A percentile compares a stretch with the other conserved stretches of the same genome.
Conservation (phyloP, 2,888 invertebrate genomes). For the Gymnosoma rotundatum region DNA sequence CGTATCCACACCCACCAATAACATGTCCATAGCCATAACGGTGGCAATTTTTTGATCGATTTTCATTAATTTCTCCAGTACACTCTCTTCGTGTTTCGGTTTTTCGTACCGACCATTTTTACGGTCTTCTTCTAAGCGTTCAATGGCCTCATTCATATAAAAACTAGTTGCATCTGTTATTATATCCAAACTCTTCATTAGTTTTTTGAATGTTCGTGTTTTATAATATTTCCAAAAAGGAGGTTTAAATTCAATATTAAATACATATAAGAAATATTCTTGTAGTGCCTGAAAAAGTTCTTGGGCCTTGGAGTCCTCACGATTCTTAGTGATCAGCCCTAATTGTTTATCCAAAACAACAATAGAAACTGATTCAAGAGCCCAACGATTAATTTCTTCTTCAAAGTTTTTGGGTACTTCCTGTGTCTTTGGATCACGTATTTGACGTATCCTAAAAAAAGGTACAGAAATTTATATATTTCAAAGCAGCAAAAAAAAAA, state of each 20-base stretch:
- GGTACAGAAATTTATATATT: too few relatives aligned
- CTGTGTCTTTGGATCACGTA: conserved; percentile 75
- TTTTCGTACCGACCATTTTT: conserved; percentile 70
- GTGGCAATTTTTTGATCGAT: conserved; percentile 86
- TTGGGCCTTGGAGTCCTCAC: conserved; percentile 67
- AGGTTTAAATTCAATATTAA: conserved; percentile 75
- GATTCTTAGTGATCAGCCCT: conserved; percentile 73
- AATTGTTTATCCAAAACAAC: conserved; percentile 81
- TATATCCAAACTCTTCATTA: conserved; percentile 74
- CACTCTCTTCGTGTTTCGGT: conserved; percentile 82
- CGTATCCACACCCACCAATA: conserved; percentile 88
- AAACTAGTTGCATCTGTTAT: conserved; percentile 74
- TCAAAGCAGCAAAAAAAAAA: too few relatives aligned
- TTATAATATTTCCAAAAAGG: conserved; percentile 74
- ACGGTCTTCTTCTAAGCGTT: conserved; percentile 72
- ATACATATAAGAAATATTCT: conserved; percentile 64
- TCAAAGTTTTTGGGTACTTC: conserved; percentile 83
- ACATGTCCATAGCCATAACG: conserved; percentile 88
- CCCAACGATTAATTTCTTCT: conserved; percentile 84
- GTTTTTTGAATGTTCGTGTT: conserved; percentile 74
- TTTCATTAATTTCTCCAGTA: conserved; percentile 86
- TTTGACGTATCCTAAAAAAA: conserved; percentile 80
- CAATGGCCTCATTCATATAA: conserved; percentile 79
- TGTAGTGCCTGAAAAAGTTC: conserved; percentile 72
- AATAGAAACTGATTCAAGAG: conserved; percentile 83